Evolutionary conservation across 1,140 invertebrate genomes (phyloP).

Genomic region (Drosophila paulistorum): DNA sequence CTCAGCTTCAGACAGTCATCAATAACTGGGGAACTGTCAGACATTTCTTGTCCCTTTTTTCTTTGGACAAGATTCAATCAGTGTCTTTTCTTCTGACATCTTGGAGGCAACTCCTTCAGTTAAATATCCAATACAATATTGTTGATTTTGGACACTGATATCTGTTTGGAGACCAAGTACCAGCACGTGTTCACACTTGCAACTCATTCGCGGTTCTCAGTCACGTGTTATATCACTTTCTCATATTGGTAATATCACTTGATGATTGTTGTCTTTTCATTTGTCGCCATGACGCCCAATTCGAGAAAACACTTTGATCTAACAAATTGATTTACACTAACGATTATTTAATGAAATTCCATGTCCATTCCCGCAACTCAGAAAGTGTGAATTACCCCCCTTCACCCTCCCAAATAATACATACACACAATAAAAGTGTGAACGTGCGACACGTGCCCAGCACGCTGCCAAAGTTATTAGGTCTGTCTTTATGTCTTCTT

Average conservation of each 20-base stretch:
- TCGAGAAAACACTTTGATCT: constrained; percentile 58
- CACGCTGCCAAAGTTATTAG: constrained; percentile 50
- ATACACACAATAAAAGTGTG: constrained; percentile 38
- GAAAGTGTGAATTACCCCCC: constrained; percentile 73
- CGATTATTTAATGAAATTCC: constrained; percentile 81
- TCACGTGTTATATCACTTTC: constrained; percentile 49
- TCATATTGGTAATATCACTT: constrained; percentile 68
- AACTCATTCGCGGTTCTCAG: constrained; percentile 50
- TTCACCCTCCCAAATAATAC: constrained; percentile 1
- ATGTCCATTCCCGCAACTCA: constrained; percentile 18
- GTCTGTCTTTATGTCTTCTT: constrained; percentile 29
- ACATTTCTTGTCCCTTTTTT: too few relatives aligned
- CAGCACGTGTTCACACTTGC: constrained; percentile 73
- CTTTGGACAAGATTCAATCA: constrained; percentile 9
- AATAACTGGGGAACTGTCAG: not conserved
- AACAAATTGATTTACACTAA: constrained; percentile 80
- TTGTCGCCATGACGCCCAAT: constrained; percentile 73
- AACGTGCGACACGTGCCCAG: constrained; percentile 60
- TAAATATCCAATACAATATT: constrained; percentile 51
- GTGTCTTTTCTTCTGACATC: not conserved
- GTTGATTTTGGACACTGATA: constrained; percentile 76
- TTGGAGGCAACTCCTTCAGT: not conserved
- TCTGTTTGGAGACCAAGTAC: not conserved
- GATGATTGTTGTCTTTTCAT: constrained; percentile 71
- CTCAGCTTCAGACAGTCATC: constrained; percentile 8